Evolutionary conservation across 2,888 invertebrate genomes (phyloP), one percentile per base, ranked within the genome.

Genomic region (Orgyia antiqua): DNA sequence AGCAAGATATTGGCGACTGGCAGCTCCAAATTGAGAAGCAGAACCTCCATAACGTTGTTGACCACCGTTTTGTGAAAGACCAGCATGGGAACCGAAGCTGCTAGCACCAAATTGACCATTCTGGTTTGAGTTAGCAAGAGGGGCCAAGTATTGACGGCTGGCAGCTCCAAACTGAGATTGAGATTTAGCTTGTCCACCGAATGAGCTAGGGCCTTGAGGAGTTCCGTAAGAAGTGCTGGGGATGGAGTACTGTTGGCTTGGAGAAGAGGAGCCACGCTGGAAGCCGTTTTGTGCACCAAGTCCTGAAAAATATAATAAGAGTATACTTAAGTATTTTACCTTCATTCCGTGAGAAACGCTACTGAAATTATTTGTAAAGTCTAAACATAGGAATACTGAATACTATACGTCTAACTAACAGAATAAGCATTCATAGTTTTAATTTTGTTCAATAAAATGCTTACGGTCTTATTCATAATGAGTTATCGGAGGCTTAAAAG

Each of bases 101-200:
- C 2, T 8, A 8, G 19, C 19, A n/a, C 6, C 34, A 13, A 18
- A 11, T 19, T 30, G 30, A 24, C 24, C 10, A 15, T 25, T 15
- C n/a, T 29, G 76, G 39, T 69, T 65, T 51, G 59, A 48, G 13
- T 35, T 29, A 9, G 58, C 33, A 36, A 64, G 68, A 1, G 83
- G 82, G 3, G 79, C 66, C 39, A 76, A 54, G 58, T 83, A 83
- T 42, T 84, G 83, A 31, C 74, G 72, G 53, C 56, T 73, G 34
- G 69, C 37, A n/a, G 67, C 56, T 0, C 61, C 64, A 11, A 55
- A 39, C 10, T 51, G 49, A 6, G 28, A 12, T 13, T 38, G 37
- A 18, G 34, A 31, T 31, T 30, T 45, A 19, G 37, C 11, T 3
- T 13, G 27, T 7, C 10, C 29, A 31, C 35, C 31, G 5, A 29